phyloP scores from a whole-genome alignment of 2,888 invertebrate genomes.

The Azorinus chamasolen region DNA sequence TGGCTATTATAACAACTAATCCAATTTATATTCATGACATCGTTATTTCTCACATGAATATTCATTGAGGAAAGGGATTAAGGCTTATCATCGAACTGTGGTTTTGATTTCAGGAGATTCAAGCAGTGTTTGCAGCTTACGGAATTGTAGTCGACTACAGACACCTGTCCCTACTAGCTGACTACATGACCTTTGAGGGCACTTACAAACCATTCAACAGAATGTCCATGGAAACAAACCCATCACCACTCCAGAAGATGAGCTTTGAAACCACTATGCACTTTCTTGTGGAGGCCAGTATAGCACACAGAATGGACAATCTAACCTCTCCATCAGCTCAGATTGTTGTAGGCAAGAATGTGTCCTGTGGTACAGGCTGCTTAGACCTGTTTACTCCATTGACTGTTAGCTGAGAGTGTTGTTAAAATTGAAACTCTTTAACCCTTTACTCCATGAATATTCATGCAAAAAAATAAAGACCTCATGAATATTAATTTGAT shows the following conservation, averaged over 20 bases:
- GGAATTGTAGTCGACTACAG: constrained; percentile 98
- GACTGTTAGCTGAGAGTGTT: not conserved
- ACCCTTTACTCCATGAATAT: too few relatives aligned
- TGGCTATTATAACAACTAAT: too few relatives aligned
- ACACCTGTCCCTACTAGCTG: constrained; percentile 96
- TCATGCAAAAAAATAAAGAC: too few relatives aligned
- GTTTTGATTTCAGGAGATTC: constrained; percentile 93
- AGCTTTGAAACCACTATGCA: constrained; percentile 97
- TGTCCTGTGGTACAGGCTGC: constrained; percentile 93
- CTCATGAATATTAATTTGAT: too few relatives aligned
- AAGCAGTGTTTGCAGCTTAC: constrained; percentile 98
- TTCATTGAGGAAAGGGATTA: too few relatives aligned
- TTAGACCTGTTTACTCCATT: constrained; percentile 87
- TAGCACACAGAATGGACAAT: constrained; percentile 91
- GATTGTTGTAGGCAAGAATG: constrained; percentile 94
- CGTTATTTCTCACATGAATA: too few relatives aligned
- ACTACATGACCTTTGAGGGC: constrained; percentile 99
- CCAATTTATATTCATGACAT: too few relatives aligned
- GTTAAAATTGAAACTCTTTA: too few relatives aligned
- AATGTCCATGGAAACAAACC: constrained; percentile 94
- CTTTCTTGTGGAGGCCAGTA: constrained; percentile 93
- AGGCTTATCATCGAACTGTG: too few relatives aligned
- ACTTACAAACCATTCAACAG: constrained; percentile 95
- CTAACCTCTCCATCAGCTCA: constrained; percentile 95
- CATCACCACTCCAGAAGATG: constrained; percentile 99